Conservation (phyloP, 2,797 vertebrate species). For the Sandelia bainsii region DNA sequence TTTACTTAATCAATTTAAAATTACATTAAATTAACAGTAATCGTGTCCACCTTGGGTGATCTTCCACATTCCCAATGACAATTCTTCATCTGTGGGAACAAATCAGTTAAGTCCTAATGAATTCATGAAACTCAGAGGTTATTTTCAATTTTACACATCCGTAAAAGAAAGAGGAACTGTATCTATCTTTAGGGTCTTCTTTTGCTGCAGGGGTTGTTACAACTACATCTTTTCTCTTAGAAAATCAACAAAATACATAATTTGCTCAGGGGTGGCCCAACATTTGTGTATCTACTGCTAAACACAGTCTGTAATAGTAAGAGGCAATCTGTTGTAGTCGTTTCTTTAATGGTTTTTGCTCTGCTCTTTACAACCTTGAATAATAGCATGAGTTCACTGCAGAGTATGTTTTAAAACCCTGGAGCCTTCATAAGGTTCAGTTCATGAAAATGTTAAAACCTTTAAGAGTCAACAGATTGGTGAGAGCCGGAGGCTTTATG, state of each 20-base stretch:
- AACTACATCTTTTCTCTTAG: not conserved
- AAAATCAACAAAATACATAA: not conserved
- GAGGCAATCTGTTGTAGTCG: not conserved
- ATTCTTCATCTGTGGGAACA: too few species aligned
- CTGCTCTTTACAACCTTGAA: slow-evolving; percentile 1
- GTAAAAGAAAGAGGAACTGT: not conserved
- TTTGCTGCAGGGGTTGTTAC: not conserved
- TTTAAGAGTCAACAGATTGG: slow-evolving; percentile 52
- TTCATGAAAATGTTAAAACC: slow-evolving; percentile 40
- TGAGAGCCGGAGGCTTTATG: slow-evolving; percentile 20
- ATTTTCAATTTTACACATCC: too few species aligned
- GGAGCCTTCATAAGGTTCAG: slow-evolving; percentile 11
- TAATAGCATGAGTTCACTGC: not conserved
- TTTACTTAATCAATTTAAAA: too few species aligned
- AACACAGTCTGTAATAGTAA: not conserved
- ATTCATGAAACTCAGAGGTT: too few species aligned
- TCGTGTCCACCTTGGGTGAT: too few species aligned
- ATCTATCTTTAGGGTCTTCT: not conserved
- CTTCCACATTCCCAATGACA: too few species aligned
- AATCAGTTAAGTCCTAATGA: too few species aligned
- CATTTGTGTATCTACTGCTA: not conserved
- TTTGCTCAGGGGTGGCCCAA: not conserved
- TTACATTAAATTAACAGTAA: too few species aligned
- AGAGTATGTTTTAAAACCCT: not conserved
- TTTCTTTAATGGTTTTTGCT: not conserved